phyloP scores from a whole-genome alignment of 2,113 vertebrate species.

The Anser cygnoides region DNA sequence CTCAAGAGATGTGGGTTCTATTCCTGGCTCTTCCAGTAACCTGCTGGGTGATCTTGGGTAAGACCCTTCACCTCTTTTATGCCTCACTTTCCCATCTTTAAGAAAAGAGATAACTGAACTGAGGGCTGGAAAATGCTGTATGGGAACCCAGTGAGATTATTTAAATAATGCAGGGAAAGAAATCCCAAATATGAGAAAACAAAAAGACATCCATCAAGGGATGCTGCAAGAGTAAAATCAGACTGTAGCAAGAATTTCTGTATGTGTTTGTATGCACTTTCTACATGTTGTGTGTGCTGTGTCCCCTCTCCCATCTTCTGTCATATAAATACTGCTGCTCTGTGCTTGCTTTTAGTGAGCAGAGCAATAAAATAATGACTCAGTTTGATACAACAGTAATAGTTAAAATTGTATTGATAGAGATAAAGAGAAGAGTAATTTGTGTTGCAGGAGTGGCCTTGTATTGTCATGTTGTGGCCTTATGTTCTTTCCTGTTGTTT shows the following conservation, averaged over 20 bases:
- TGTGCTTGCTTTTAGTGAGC: neutral
- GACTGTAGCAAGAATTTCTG: neutral
- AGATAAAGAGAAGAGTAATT: neutral
- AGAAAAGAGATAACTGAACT: constrained; percentile 22
- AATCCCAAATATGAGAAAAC: neutral
- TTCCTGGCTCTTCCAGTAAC: constrained; percentile 59
- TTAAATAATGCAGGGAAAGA: neutral
- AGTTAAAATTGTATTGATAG: neutral
- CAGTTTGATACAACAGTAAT: neutral
- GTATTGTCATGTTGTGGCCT: neutral
- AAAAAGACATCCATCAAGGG: neutral
- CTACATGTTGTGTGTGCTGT: neutral
- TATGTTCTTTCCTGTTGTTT: neutral
- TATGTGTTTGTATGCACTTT: neutral
- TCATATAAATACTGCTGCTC: neutral
- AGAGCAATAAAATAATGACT: neutral
- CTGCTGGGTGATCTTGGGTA: constrained; percentile 51
- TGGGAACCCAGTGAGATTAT: neutral
- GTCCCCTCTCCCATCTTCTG: neutral
- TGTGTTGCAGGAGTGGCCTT: neutral
- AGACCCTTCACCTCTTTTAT: constrained; percentile 53
- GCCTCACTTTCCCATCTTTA: constrained; percentile 45
- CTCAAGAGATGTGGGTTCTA: constrained; percentile 52
- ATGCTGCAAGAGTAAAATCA: neutral
- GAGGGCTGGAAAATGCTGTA: constrained; percentile 11